These are phyloP conservation scores for Tragelaphus buxtoni DNA, from an alignment of 2,113 vertebrate species.

Conservation along the genomic window DNA sequence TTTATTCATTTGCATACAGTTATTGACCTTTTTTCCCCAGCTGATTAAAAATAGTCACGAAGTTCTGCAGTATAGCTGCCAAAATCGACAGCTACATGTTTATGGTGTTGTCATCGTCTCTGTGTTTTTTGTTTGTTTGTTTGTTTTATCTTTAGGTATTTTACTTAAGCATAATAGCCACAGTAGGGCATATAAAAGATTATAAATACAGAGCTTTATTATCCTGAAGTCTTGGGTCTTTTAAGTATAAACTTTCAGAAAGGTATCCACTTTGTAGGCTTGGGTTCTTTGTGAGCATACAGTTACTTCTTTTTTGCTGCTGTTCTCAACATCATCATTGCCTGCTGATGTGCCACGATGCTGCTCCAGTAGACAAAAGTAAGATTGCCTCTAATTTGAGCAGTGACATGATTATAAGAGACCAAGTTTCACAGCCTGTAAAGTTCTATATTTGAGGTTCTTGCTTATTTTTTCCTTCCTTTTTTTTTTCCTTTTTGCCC, in stretches of 20 bases:
- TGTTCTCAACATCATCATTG: constrained; percentile 69
- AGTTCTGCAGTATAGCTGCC: constrained; percentile 79
- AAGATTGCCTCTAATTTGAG: constrained; percentile 39
- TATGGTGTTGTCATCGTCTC: constrained; percentile 77
- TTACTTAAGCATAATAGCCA: constrained; percentile 70
- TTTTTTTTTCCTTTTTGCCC: neutral
- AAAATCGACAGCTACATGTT: constrained; percentile 74
- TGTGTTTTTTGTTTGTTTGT: constrained; percentile 56
- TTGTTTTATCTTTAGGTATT: constrained; percentile 71
- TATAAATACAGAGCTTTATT: constrained; percentile 70
- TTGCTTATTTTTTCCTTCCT: constrained; percentile 20
- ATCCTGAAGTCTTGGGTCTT: constrained; percentile 66
- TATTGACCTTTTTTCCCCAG: constrained; percentile 74
- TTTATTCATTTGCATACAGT: constrained; percentile 81
- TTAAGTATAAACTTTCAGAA: constrained; percentile 20
- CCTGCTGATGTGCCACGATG: constrained; percentile 82
- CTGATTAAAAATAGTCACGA: constrained; percentile 76
- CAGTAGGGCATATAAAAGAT: constrained; percentile 59
- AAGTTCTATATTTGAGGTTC: constrained; percentile 50
- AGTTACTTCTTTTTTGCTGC: constrained; percentile 65
- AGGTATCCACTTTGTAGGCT: constrained; percentile 36
- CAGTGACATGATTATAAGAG: constrained; percentile 46
- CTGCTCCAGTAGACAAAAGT: constrained; percentile 70
- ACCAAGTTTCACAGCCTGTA: constrained; percentile 44
- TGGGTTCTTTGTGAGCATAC: constrained; percentile 2